Evolutionary conservation across 2,113 vertebrate genomes (phyloP), one percentile per base, ranked within the genome.

Genomic region (Microcebus murinus): DNA sequence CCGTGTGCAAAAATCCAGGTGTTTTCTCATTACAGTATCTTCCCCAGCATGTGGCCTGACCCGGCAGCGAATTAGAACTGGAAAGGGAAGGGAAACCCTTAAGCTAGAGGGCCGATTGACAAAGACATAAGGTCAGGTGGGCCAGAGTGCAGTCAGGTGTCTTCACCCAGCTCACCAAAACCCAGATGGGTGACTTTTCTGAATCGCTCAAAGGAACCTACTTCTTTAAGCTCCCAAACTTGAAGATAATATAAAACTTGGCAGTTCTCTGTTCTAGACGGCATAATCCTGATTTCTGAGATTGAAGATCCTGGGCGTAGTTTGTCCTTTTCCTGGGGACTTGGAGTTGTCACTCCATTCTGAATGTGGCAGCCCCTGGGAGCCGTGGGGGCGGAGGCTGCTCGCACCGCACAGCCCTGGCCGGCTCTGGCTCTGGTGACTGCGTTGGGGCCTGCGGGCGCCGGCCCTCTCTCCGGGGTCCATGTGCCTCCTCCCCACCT

Each of bases 401-500:
- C 71, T 48, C 29, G 39, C 29, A 21, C 48, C 0, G 57, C 27
- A 48, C 4, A 57, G 52, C 34, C 71, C 45, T 45, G 48, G 45
- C 52, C 21, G 77, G 42, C 70, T 21, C 2, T 29, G 13, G 50
- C 21, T 23, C 6, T 20, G 2, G 12, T 10, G n/a, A 18, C 61
- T 42, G 4, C 2, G 77, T 39, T 17, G 7, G 10, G 50, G 23
- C 25, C 50, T 27, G 61, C 17, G 7, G 27, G 11, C 27, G 3
- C 3, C 11, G 42, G 31, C 36, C 36, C 68, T 83, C n/a, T 12
- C 0, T 15, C 50, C 17, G 31, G 25, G 63, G 23, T 63, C 59
- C 1, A 5, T 17, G 12, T 4, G 7, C 18, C 63, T 25, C 21
- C 1, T 7, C 8, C 13, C 25, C 14, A 6, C n/a, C 17, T 23